Evolutionary conservation across 2,113 vertebrate species (phyloP), one percentile per base, ranked within the genome.

Genomic region (Candoia aspera): DNA sequence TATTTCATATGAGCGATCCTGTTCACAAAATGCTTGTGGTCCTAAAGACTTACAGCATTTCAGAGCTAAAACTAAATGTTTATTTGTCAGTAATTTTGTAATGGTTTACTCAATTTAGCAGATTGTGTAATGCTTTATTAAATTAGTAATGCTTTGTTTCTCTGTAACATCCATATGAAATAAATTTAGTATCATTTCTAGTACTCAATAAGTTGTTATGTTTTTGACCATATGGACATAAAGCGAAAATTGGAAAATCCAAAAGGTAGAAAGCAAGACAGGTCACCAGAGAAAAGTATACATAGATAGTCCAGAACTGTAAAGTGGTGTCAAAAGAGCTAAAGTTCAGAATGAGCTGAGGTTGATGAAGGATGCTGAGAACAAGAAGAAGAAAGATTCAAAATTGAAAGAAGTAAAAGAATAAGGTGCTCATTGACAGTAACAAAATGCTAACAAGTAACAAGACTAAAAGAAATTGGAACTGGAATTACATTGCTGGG

Each of bases 131-230:
- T 19, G 15, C n/a, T 37, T 37, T 87, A 3, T 13, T n/a, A 33
- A 68, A 6, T 17, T n/a, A 49, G 15, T 46, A 21, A 60, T 84
- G 13, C 15, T 60, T 60, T 90, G 24, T 29, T 90, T 90, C 9
- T 60, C 42, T 60, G 46, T 9, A 79, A 49, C 53, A 96, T 91
- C 95, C 94, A 93, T 92, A 94, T 94, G 90, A 92, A 91, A 87
- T 4, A 87, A 90, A 86, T 84, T 96, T 96, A 88, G 92, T 90
- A 93, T 96, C 90, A 91, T 95, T 96, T 96, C 93, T 94, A 91
- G 93, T 93, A 94, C 68, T 53, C 93, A 94, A 0, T 91, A 94
- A 94, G 94, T 68, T 68, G 15, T 79, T 79, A 79, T 79, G 37
- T 79, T 79, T 79, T 79, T 79, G 68, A 79, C 33, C 15, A 37